Conservation (phyloP, 2,113 vertebrate species). For the Notechis scutatus region DNA sequence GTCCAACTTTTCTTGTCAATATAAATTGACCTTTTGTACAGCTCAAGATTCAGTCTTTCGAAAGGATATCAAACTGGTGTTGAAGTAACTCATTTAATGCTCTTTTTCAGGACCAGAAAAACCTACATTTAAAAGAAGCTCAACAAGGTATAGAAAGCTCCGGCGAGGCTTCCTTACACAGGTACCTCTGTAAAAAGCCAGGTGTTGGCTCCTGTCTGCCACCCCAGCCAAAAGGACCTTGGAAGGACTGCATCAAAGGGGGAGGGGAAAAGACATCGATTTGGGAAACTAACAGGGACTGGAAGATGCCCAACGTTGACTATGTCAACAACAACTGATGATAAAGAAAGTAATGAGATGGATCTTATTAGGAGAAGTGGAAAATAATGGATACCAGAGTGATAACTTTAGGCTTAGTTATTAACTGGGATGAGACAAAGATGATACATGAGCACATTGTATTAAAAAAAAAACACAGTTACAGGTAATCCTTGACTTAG, state of each 20-base stretch:
- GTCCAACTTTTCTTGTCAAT: background rate
- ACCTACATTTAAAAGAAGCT: background rate
- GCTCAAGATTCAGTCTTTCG: background rate
- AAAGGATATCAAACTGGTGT: background rate
- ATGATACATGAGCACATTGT: background rate
- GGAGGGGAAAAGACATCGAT: rapidly evolving
- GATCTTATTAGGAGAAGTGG: background rate
- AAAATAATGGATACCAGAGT: background rate
- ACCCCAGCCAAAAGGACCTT: background rate
- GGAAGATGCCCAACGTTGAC: background rate
- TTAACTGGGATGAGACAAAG: background rate
- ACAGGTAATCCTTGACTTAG: background rate
- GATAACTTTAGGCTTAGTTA: background rate
- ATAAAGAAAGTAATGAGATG: background rate
- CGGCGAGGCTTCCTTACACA: background rate
- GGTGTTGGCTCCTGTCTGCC: background rate
- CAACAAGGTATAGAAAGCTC: background rate
- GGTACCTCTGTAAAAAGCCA: background rate
- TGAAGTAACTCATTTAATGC: background rate
- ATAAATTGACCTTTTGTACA: background rate
- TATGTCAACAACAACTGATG: background rate
- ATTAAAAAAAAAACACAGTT: background rate
- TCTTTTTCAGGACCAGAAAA: background rate
- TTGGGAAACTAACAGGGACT: background rate
- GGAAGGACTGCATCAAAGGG: background rate